Conservation (phyloP, 2,888 invertebrate species). For the Drosophila sordidula region DNA sequence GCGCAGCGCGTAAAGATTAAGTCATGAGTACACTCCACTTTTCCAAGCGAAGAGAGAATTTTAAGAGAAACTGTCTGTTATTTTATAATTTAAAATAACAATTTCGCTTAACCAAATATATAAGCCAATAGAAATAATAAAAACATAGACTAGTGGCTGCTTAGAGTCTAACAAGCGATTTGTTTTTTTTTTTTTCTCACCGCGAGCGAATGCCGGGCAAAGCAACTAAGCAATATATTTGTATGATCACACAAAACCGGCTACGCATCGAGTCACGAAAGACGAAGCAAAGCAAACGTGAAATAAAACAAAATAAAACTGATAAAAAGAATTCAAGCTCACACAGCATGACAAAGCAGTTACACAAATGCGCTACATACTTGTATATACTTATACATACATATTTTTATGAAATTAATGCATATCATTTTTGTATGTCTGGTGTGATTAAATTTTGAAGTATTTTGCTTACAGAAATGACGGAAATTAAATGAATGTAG, state of each 20-base stretch:
- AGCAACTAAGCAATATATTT: conserved; percentile 5
- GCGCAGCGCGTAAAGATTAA: not conserved
- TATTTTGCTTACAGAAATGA: too few relatives aligned
- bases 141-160: not conserved
- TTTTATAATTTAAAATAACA: not conserved
- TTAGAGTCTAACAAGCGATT: too few relatives aligned
- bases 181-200: too few relatives aligned
- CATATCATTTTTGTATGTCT: too few relatives aligned
- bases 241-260: conserved; percentile 13
- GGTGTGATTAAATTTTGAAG: not conserved
- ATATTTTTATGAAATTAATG: too few relatives aligned
- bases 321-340: not conserved
- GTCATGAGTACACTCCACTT: not conserved
- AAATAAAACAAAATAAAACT: not conserved
- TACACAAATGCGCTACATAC: not conserved
- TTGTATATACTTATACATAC: not conserved
- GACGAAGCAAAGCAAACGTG: conserved; percentile 1
- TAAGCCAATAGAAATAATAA: not conserved
- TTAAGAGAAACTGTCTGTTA: conserved; percentile 1
- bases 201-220: not conserved
- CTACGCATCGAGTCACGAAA: conserved; percentile 6
- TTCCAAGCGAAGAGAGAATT: not conserved
- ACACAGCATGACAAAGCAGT: not conserved
- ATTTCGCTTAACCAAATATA: not conserved
- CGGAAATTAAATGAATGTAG: conserved; percentile 6